A percentile compares a stretch with the other conserved stretches of the same genome.
Evolutionary conservation across 2,888 invertebrate species (phyloP).

Genomic region (Zonitis immaculata): DNA sequence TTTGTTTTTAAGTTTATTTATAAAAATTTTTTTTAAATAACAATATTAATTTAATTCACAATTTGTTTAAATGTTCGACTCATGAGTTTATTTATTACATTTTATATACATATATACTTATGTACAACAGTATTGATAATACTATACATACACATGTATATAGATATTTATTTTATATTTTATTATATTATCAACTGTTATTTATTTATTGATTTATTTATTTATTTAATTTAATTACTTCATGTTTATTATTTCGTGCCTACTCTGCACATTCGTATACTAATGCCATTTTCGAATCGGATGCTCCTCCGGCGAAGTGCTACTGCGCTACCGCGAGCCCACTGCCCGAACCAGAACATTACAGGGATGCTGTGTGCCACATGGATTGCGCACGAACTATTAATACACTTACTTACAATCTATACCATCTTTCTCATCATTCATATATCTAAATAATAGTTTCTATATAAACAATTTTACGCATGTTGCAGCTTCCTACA

Average conservation of each 20-base stretch:
- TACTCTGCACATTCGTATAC: slow-evolving; percentile 48
- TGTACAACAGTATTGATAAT: slow-evolving; percentile 36
- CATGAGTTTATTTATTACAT: slow-evolving; percentile 26
- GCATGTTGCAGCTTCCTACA: slow-evolving; percentile 38
- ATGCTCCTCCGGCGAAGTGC: slow-evolving; percentile 42
- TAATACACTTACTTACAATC: slow-evolving; percentile 26
- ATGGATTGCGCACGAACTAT: slow-evolving; percentile 31
- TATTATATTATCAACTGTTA: slow-evolving; percentile 36
- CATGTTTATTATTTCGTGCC: slow-evolving; percentile 47
- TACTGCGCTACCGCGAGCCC: slow-evolving; percentile 47
- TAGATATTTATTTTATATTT: slow-evolving; percentile 41
- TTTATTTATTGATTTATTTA: too few relatives aligned
- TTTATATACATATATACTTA: slow-evolving; percentile 42
- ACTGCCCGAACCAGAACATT: slow-evolving; percentile 35
- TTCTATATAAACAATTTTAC: slow-evolving; percentile 27
- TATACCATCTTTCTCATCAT: slow-evolving; percentile 19
- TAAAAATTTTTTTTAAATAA: slow-evolving; percentile 21
- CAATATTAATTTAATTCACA: slow-evolving; percentile 32
- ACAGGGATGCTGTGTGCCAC: slow-evolving; percentile 41
- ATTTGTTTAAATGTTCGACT: slow-evolving; percentile 35
- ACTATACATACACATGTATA: slow-evolving; percentile 45
- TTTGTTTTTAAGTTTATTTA: slow-evolving; percentile 17
- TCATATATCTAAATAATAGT: slow-evolving; percentile 17
- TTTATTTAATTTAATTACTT: slow-evolving; percentile 40
- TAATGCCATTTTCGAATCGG: slow-evolving; percentile 44